Base-by-base conservation (phyloP, 2,797 vertebrate species). In the Melanotaenia pygmaea region DNA sequence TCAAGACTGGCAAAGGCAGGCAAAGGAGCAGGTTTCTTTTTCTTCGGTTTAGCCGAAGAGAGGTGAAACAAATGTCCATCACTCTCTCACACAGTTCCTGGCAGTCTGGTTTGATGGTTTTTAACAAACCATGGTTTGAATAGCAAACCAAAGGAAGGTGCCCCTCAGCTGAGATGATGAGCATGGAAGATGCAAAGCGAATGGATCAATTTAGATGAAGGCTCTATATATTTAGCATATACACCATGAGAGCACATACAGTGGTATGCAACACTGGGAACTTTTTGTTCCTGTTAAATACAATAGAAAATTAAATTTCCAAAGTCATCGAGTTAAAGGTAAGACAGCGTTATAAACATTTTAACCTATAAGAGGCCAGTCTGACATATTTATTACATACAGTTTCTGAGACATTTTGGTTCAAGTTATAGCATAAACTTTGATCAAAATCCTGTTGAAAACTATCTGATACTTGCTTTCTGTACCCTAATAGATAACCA, bases 11-110 rank as follows among this genome's bases (percentile, higher is more conserved):
- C 76, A 79, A 67, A 60, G 74, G 78, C 84, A 87, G 73, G 62
- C 80, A 71, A 67, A 82, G 77, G 77, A 83, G 86, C 81, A 68
- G 72, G 59, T 81, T 72, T 84, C 71, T 66, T 79, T 82, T 82
- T 81, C 64, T 73, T 77, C 66, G 64, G 76, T 86, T 81, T 78
- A 86, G 76, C 75, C 86, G 78, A 79, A 77, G 66, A 86, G 74
- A 83, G 77, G 75, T 64, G 74, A 85, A 90, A 87, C 85, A 82
- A 87, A 84, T 70, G 82, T 84, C 89, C 77, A 86, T 91, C 89
- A 88, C 81, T 86, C 86, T 84, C 70, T 82, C 79, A 66, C 68
- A 84, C 74, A 59, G 71, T 40, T 62, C 78, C 59, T 78, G 81
- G 84, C 67, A 77, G 79, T 80, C 71, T 11, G 45, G 67, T 61